Percentiles rank a stretch among this genome's conserved stretches.
Evolutionary conservation across 2,888 invertebrate genomes (phyloP).

Genomic region (Anticlea derivata): DNA sequence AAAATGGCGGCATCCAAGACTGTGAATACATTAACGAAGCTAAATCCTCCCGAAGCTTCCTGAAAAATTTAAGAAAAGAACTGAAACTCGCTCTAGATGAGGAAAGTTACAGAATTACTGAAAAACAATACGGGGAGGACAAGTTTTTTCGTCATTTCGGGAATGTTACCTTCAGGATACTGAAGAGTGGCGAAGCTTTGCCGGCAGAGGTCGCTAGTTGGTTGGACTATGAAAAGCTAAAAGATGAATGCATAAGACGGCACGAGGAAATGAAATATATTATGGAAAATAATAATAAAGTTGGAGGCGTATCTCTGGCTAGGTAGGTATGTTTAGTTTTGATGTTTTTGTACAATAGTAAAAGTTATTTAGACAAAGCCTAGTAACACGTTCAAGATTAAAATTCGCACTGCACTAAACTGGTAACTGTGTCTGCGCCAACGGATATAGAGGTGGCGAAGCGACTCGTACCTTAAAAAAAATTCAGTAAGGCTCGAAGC

Average conservation of each 20-base stretch:
- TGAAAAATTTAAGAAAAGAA: slow-evolving; percentile 84
- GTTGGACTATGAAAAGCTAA: slow-evolving; percentile 84
- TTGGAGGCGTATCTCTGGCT: slow-evolving; percentile 54
- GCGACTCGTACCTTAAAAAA: too few relatives aligned
- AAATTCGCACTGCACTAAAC: too few relatives aligned
- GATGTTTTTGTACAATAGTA: slow-evolving; percentile 19
- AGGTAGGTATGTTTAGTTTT: slow-evolving; percentile 59
- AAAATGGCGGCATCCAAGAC: slow-evolving; percentile 84
- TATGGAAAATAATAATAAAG: slow-evolving; percentile 64
- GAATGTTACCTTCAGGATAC: slow-evolving; percentile 82
- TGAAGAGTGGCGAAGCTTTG: slow-evolving; percentile 73
- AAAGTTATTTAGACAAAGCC: slow-evolving; percentile 5
- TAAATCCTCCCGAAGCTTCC: slow-evolving; percentile 82
- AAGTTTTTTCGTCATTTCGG: slow-evolving; percentile 70
- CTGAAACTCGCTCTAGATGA: slow-evolving; percentile 74
- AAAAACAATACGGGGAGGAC: slow-evolving; percentile 55
- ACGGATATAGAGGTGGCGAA: too few relatives aligned
- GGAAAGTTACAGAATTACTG: slow-evolving; percentile 58
- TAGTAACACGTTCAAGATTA: too few relatives aligned
- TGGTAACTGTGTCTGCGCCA: too few relatives aligned
- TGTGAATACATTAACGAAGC: slow-evolving; percentile 86
- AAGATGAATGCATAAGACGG: slow-evolving; percentile 78
- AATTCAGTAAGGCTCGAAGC: too few relatives aligned
- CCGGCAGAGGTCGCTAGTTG: slow-evolving; percentile 80
- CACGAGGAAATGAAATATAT: slow-evolving; percentile 70